phyloP scores from a whole-genome alignment of 2,888 invertebrate genomes.

The Podotricha telesiphe region DNA sequence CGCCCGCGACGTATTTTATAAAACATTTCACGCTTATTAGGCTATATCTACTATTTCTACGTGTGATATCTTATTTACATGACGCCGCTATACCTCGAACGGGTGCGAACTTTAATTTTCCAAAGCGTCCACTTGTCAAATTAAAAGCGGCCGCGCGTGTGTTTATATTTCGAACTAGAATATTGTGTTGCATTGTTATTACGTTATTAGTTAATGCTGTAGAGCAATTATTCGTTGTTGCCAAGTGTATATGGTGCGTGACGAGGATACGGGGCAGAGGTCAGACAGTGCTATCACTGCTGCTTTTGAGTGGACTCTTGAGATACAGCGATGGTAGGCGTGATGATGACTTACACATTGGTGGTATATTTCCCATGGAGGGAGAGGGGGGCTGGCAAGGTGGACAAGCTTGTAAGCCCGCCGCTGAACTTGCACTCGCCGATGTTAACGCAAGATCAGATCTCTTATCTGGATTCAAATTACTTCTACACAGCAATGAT shows the following conservation, averaged over 20 bases:
- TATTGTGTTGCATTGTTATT: conserved; percentile 70
- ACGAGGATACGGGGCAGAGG: conserved; percentile 51
- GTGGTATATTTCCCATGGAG: conserved; percentile 98
- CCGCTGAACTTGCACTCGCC: conserved; percentile 96
- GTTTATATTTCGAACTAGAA: conserved; percentile 76
- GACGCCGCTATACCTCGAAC: conserved; percentile 60
- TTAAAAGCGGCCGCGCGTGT: conserved; percentile 69
- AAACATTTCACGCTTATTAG: conserved; percentile 77
- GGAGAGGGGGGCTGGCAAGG: conserved; percentile 99
- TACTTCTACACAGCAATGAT: conserved; percentile 97
- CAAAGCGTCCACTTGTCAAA: conserved; percentile 82
- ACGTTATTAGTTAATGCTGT: conserved; percentile 75
- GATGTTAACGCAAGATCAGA: conserved; percentile 96
- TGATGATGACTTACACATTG: conserved; percentile 94
- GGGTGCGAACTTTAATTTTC: conserved; percentile 73
- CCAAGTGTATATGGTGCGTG: conserved; percentile 69
- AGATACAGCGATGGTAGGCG: conserved; percentile 72
- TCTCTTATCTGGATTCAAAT: conserved; percentile 94
- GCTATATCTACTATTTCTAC: conserved; percentile 76
- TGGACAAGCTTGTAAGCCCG: conserved; percentile 99
- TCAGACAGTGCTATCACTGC: conserved; percentile 63
- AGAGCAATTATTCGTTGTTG: conserved; percentile 81
- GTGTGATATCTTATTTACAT: conserved; percentile 65
- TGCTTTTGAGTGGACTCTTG: conserved; percentile 62
- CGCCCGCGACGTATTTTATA: conserved; percentile 64